These are phyloP conservation scores for Lycaena phlaeas DNA, from an alignment of 2,888 invertebrate species.

Conservation along the genomic window DNA sequence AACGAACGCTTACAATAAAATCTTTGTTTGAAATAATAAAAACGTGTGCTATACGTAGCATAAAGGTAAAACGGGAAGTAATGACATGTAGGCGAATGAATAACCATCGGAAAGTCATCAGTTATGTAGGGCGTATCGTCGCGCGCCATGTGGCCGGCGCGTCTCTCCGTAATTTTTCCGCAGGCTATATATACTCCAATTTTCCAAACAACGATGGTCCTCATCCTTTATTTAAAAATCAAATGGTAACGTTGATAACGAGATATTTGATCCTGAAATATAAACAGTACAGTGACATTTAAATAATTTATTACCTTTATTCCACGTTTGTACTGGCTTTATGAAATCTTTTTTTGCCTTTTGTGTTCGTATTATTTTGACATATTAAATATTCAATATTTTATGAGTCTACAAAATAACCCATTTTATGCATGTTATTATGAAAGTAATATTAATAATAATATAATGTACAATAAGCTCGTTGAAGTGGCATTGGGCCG, in stretches of 20 bases:
- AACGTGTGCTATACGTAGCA: conserved; percentile 17
- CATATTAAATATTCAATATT: no score
- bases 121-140: conserved; percentile 65
- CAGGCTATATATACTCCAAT: conserved; percentile 58
- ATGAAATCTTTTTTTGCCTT: background rate
- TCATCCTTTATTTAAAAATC: conserved; percentile 44
- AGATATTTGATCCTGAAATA: conserved; percentile 13
- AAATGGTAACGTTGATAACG: conserved; percentile 34
- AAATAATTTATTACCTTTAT: conserved; percentile 6
- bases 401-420: no score
- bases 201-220: conserved; percentile 48
- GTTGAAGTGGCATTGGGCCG: no score
- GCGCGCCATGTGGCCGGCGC: conserved; percentile 60
- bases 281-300: conserved; percentile 1
- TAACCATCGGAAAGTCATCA: conserved; percentile 71
- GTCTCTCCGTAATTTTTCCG: conserved; percentile 58
- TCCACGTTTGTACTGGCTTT: background rate
- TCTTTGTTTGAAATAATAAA: conserved; percentile 6
- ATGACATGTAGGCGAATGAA: conserved; percentile 49
- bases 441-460: no score
- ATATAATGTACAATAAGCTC: no score
- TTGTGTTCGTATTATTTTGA: no score
- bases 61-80: conserved; percentile 16
- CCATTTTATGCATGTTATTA: no score
- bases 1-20: conserved; percentile 7